A percentile compares a stretch with the other conserved stretches of the same genome.
These are phyloP conservation scores for Dynastes maya DNA, from an alignment of 2,888 invertebrate species.

Conservation along the genomic window DNA sequence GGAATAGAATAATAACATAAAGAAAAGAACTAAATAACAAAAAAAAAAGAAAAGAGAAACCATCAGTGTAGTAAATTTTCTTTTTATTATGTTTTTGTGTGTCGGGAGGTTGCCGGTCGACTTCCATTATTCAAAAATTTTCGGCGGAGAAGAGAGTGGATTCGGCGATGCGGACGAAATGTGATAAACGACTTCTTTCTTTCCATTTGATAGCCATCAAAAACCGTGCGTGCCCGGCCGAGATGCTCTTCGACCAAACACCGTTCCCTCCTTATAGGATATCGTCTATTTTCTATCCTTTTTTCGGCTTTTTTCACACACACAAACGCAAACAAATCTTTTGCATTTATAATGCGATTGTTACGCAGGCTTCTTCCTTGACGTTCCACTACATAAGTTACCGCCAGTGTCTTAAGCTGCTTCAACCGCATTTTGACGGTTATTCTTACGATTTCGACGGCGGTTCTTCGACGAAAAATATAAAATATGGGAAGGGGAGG, in stretches of 20 bases:
- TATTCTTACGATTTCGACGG: neutral
- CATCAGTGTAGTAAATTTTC: conserved; percentile 66
- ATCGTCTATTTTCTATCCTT: conserved; percentile 15
- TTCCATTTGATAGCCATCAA: conserved; percentile 54
- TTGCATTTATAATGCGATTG: conserved; percentile 40
- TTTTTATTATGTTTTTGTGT: conserved; percentile 64
- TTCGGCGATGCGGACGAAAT: conserved; percentile 65
- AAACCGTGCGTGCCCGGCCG: conserved; percentile 21
- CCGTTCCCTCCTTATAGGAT: neutral
- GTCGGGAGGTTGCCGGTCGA: conserved; percentile 60
- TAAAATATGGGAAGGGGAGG: neutral
- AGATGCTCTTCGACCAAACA: neutral
- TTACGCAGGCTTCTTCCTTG: conserved; percentile 5
- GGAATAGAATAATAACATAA: conserved; percentile 49
- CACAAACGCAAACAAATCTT: neutral
- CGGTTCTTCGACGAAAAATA: neutral
- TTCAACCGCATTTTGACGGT: conserved; percentile 11
- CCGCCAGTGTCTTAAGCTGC: conserved; percentile 5
- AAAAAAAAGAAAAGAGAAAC: conserved; percentile 55
- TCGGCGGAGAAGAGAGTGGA: conserved; percentile 59
- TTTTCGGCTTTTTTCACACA: conserved; percentile 18
- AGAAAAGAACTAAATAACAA: neutral
- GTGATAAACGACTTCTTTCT: conserved; percentile 66
- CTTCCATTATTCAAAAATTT: conserved; percentile 68
- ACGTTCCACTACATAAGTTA: neutral